Conservation (phyloP, 2,797 vertebrate genomes). For the Distichodus sexfasciatus region DNA sequence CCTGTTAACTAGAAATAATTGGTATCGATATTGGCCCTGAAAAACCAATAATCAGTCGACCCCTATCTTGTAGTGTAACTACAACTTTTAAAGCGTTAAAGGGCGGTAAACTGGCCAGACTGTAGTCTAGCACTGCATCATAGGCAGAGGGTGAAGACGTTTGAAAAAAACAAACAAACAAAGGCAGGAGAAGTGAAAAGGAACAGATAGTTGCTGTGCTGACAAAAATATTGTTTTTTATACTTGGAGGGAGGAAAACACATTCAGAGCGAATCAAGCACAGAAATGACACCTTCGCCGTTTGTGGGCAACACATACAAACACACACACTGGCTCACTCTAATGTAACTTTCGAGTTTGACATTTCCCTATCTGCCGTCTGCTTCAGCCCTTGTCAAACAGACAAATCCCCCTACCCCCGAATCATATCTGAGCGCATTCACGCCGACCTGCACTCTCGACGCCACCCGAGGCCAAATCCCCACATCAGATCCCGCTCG, state of each 20-base stretch:
- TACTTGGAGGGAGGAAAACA: background rate
- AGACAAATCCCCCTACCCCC: slow-evolving; percentile 33
- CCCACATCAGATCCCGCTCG: slow-evolving; percentile 31
- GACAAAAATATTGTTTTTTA: background rate
- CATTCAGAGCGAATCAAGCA: background rate
- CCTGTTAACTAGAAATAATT: too few species aligned
- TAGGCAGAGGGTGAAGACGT: background rate
- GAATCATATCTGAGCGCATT: slow-evolving; percentile 32
- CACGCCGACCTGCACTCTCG: slow-evolving; percentile 20
- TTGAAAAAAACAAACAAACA: background rate
- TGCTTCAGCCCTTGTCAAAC: slow-evolving; percentile 17
- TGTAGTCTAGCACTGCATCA: background rate
- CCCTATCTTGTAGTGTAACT: too few species aligned
- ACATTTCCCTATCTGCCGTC: background rate
- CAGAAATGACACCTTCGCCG: background rate
- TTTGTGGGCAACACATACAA: background rate
- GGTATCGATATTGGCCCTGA: too few species aligned
- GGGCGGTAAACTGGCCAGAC: too few species aligned
- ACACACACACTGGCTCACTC: background rate
- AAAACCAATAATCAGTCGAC: too few species aligned
- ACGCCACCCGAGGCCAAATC: slow-evolving; percentile 23
- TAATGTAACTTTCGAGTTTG: slow-evolving; percentile 17
- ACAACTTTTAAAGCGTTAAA: too few species aligned
- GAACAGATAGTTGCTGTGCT: background rate
- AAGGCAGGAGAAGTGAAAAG: background rate